Evolutionary conservation across 2,888 invertebrate genomes (phyloP), one percentile per base, ranked within the genome.

Genomic region (Cantharis nigra): DNA sequence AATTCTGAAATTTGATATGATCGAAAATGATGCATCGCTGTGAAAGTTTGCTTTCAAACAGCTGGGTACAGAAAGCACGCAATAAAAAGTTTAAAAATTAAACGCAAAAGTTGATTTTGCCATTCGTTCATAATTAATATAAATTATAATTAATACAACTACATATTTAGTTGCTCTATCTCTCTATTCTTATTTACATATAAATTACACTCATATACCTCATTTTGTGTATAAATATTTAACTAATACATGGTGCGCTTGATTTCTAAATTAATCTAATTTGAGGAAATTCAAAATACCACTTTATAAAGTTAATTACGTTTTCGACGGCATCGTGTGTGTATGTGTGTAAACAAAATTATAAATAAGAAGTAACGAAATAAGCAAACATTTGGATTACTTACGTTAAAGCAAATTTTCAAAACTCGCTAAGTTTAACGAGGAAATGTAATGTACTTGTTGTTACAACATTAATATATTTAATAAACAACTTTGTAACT

Each of bases 1-100:
- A 69, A 64, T 63, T 14, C 63, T 18, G 26, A 72, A 71, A 33
- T 49, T 71, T 70, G 70, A 71, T 64, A 75, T 71, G 75, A 75
- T 75, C 71, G 75, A 75, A 75, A 75, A 75, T 75, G 75, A 75
- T 75, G 71, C 23, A 75, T 75, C 49, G 26, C 75, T 71, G 65
- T 49, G 62, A 71, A 71, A 75, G 62, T 71, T 75, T 71, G 28
- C 63, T 3, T 64, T 30, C 63, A 7, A 49, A 67, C 75, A 75
- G 23, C 71, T 75, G 75, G 14, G 65, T 26, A 67, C 65, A 67
- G 23, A 65, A 67, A 67, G 65, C 18, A 18, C 26, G 26, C 65
- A 26, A 67, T 67, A 67, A 67, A 67, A 67, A 49, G 49, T 67
- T 67, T 67, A 23, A 67, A 67, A 67, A 67, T 67, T 26, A 67